Percentiles rank a stretch among this genome's conserved stretches.
These are phyloP conservation scores for Smutsia gigantea DNA, from an alignment of 2,797 vertebrate species.

Conservation along the genomic window DNA sequence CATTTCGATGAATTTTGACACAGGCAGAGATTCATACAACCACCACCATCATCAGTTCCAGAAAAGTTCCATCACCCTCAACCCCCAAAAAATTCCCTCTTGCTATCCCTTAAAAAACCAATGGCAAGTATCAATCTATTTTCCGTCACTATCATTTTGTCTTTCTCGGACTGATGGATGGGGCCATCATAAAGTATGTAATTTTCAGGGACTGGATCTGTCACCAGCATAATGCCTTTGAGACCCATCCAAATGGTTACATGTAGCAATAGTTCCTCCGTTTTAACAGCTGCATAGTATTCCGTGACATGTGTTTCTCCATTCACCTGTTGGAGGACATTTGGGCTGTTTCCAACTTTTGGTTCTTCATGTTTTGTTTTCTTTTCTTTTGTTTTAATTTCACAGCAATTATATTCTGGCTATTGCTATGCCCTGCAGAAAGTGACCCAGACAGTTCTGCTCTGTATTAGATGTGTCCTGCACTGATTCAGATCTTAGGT, in stretches of 20 bases:
- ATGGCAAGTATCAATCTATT: not conserved
- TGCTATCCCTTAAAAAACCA: not conserved
- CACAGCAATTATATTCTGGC: not conserved
- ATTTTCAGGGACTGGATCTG: not conserved
- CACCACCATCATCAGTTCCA: not conserved
- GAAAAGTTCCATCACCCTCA: not conserved
- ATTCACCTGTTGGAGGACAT: no score
- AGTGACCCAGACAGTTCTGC: not conserved
- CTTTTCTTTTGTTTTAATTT: not conserved
- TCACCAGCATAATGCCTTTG: not conserved
- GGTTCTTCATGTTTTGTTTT: not conserved
- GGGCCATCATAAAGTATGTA: not conserved
- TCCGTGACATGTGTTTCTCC: fast-evolving
- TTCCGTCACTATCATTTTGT: not conserved
- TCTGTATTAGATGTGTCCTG: not conserved
- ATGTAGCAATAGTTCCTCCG: fast-evolving
- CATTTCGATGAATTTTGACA: not conserved
- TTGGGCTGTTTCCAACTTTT: not conserved
- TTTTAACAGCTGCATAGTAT: not conserved
- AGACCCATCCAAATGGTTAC: not conserved
- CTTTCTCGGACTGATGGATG: not conserved
- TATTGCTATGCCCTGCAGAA: not conserved
- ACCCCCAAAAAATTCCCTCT: no score
- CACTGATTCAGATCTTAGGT: not conserved
- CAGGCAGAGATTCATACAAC: not conserved